Conservation (phyloP, 1,140 invertebrate species). For the Chionoecetes opilio region DNA sequence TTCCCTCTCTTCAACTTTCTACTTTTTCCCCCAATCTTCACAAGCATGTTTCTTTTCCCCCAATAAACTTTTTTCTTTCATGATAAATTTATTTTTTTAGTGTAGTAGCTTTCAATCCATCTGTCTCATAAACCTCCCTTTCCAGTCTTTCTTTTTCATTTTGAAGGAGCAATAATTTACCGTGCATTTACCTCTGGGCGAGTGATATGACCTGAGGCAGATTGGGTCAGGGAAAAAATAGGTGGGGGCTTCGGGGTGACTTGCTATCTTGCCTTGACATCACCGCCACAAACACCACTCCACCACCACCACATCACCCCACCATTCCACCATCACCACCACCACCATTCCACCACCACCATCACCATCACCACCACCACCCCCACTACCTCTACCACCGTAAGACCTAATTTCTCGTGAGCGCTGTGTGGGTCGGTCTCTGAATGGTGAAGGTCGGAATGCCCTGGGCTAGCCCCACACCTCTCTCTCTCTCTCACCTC, state of each 20-base stretch:
- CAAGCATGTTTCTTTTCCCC: too few relatives aligned
- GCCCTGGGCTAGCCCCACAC: background rate
- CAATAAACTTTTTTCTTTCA: background rate
- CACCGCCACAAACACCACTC: too few relatives aligned
- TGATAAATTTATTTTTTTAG: too few relatives aligned
- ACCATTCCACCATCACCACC: too few relatives aligned
- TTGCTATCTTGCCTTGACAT: background rate
- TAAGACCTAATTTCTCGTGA: background rate
- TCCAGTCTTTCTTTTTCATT: too few relatives aligned
- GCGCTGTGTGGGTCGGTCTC: background rate
- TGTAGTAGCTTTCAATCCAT: too few relatives aligned
- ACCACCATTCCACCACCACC: background rate
- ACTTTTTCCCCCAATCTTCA: background rate
- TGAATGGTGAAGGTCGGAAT: background rate
- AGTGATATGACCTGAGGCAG: background rate
- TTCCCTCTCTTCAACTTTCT: background rate
- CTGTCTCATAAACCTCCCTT: too few relatives aligned
- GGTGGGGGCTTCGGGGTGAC: too few relatives aligned
- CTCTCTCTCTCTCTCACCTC: background rate
- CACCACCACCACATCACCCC: too few relatives aligned
- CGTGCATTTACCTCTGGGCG: too few relatives aligned
- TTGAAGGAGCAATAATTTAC: too few relatives aligned
- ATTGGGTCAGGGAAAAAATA: background rate
- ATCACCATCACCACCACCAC: background rate
- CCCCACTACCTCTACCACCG: background rate